A percentile compares a stretch with the other conserved stretches of the same genome.
These are phyloP conservation scores for Hydractinia symbiolongicarpus DNA, from an alignment of 30 jellyfish, hydroid and myxozoan genomes.

Conservation along the genomic window DNA sequence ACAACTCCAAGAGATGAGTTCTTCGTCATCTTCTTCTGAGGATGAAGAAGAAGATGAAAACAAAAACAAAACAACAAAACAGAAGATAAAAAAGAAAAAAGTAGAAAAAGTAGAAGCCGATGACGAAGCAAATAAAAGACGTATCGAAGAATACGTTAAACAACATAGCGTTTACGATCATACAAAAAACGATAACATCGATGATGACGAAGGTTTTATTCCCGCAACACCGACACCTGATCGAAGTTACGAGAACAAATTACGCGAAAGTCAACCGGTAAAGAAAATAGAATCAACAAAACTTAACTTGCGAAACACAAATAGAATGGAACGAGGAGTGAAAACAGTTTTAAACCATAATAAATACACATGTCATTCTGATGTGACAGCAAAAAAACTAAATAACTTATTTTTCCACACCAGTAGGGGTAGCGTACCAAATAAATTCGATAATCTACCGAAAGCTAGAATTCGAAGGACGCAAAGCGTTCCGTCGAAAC, in stretches of 20 bases:
- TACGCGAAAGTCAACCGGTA: not conserved
- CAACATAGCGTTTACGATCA: slow-evolving; percentile 8
- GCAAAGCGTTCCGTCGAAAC: not conserved
- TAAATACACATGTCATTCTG: slow-evolving; percentile 1
- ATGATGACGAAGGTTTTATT: not conserved
- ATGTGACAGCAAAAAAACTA: not conserved
- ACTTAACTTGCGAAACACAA: not conserved
- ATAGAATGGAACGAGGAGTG: not conserved
- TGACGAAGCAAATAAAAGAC: not conserved
- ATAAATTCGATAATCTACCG: not conserved
- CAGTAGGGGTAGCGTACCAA: not conserved
- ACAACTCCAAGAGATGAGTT: slow-evolving; percentile 17
- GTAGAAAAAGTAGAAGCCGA: not conserved
- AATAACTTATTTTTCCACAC: not conserved
- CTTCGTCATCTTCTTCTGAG: not conserved
- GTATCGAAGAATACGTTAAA: not conserved
- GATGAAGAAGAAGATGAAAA: not conserved
- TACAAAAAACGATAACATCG: not conserved
- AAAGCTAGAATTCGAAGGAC: not conserved
- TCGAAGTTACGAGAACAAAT: not conserved
- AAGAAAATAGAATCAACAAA: slow-evolving; percentile 6
- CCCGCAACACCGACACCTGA: not conserved
- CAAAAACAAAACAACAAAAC: not conserved
- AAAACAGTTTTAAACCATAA: not conserved
- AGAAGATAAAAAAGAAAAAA: not conserved